Evolutionary conservation across 2,113 vertebrate genomes (phyloP).

Genomic region (Echinops telfairi): DNA sequence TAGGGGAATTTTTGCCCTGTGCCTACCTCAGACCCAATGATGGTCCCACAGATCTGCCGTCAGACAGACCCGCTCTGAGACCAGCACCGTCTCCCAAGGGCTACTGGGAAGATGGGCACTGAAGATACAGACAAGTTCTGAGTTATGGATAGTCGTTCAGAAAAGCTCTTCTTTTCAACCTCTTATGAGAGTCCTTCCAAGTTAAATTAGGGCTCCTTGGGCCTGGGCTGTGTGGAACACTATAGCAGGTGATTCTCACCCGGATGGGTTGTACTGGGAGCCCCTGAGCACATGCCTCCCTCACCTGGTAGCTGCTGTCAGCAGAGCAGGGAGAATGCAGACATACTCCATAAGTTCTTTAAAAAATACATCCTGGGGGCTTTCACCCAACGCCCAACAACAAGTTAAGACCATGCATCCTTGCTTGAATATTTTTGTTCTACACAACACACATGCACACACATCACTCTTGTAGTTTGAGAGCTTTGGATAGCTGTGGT

Average conservation of each 20-base stretch:
- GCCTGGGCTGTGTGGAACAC: not conserved
- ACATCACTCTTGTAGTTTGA: not conserved
- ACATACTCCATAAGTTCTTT: not conserved
- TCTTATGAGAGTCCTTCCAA: not conserved
- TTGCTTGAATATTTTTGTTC: not conserved
- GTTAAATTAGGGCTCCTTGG: not conserved
- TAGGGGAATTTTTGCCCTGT: not conserved
- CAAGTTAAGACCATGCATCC: not conserved
- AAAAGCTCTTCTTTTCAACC: accelerated
- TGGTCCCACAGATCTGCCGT: not conserved
- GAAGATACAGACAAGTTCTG: not conserved
- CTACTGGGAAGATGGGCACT: not conserved
- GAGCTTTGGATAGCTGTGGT: not conserved
- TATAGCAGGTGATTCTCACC: accelerated
- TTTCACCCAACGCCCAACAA: too few relatives aligned
- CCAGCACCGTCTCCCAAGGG: not conserved
- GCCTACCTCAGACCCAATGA: not conserved
- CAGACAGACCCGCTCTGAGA: not conserved
- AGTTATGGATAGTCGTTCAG: accelerated
- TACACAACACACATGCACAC: not conserved
- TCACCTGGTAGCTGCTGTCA: too few relatives aligned
- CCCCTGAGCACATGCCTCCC: not conserved
- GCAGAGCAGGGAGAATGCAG: not conserved
- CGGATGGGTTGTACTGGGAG: not conserved
- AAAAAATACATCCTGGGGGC: not conserved